Base-by-base conservation (phyloP, 2,797 vertebrate species). In the Syngnathus acus region DNA sequence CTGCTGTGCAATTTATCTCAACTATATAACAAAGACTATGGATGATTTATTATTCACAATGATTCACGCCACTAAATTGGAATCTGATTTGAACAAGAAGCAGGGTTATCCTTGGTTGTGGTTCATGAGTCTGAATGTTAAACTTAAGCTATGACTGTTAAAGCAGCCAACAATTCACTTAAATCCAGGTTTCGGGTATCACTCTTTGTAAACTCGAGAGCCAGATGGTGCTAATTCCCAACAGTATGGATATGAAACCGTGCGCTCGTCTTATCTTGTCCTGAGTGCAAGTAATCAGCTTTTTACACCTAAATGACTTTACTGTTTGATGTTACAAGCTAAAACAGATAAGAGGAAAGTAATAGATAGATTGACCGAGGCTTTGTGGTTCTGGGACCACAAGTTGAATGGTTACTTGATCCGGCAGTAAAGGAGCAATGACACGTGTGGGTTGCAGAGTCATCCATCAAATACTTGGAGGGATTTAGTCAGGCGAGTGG, bases 151-250 rank as follows among this genome's bases (percentile, higher is more conserved):
- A 45, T 62, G 21, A 6, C 45, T 62, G 1, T 47, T 7, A 62
- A 42, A 68, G 50, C 8, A 13, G 38, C 19, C 17, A 40, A 19
- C 39, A 55, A 17, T 5, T 40, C 32, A 21, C 55, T 57, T 37
- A 17, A 14, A 57, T 19, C 50, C n/a, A 23, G 60, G n/a, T 62
- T 10, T 64, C 32, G 14, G 45, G 14, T 64, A 50, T 26, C 39
- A 38, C 51, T 51, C 1, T 60, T 64, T 61, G 0, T 37, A 73
- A 72, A 80, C 66, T 60, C 66, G 17, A 32, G 23, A 68, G 67
- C 68, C 79, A 83, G 75, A 78, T 81, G 73, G 58, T 82, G 64
- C n/a, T 74, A 66, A 84, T 84, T 61, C 70, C 64, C 68, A 73
- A 74, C 71, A 61, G 71, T 80, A 72, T 74, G 74, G 77, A 23